A percentile compares a stretch with the other conserved stretches of the same genome.
Conservation (phyloP, 2,113 vertebrate genomes). For the Arenaria interpres region DNA sequence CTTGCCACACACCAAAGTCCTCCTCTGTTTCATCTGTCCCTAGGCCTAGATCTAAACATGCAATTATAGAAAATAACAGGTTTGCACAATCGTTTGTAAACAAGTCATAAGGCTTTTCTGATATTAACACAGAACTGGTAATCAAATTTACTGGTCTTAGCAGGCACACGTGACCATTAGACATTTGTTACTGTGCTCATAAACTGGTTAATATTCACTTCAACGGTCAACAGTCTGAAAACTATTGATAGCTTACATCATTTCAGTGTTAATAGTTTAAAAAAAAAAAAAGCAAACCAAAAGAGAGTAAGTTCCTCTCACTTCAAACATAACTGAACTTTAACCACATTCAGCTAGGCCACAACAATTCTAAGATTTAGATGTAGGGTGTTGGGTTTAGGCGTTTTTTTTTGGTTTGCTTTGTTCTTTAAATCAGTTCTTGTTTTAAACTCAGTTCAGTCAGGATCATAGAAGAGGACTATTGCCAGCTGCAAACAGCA, state of each 20-base stretch:
- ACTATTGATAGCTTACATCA: not conserved
- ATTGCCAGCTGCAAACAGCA: not conserved
- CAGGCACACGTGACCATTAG: rapidly evolving
- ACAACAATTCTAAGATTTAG: not conserved
- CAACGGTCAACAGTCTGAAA: not conserved
- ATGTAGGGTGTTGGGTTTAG: not conserved
- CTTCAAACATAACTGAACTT: not conserved
- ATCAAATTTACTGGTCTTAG: not conserved
- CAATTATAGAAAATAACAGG: slow-evolving; percentile 49
- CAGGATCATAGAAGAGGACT: not conserved
- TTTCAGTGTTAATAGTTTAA: not conserved
- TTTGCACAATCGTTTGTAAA: not conserved
- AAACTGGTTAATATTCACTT: slow-evolving; percentile 34
- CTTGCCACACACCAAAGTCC: slow-evolving; percentile 85
- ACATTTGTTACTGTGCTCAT: not conserved
- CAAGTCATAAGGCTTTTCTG: not conserved
- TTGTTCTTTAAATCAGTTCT: not conserved
- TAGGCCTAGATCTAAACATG: slow-evolving; percentile 81
- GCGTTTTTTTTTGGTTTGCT: not conserved
- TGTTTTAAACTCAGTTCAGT: not conserved
- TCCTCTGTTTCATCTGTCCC: slow-evolving; percentile 83
- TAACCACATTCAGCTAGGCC: not conserved
- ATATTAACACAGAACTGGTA: not conserved
- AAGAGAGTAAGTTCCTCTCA: not conserved
- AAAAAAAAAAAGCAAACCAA: not conserved